Evolutionary conservation across 2,797 vertebrate genomes (phyloP), one percentile per base, ranked within the genome.

Genomic region (Siniperca undulata): DNA sequence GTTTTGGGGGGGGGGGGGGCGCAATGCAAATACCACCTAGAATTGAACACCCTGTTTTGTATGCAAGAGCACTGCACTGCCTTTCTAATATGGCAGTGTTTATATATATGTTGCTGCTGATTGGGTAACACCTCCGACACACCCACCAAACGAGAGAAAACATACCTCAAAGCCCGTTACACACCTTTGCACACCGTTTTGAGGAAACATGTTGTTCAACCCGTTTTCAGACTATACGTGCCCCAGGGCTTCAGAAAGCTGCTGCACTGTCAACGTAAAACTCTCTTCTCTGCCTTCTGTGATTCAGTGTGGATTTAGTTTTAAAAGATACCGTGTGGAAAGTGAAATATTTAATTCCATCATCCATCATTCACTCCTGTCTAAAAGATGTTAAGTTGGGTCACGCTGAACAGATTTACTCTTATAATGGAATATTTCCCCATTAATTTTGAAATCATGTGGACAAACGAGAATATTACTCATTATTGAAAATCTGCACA

Each of bases 361-460:
- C 67, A 40, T 73, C 74, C 36, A 74, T 87, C 17, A 75, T 70
- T 64, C 56, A 66, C 50, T 77, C n/a, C 19, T n/a, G 46, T 53
- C 55, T 44, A 17, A 56, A 75, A 70, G 65, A 68, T 74, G 78
- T 56, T 77, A 42, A 74, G 68, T 83, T 76, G 70, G 76, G 72
- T 81, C 78, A 74, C 1, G 14, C 67, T 87, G 55, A 83, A 85
- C 80, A 75, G 13, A 67, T 85, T 81, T 65, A 56, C 56, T 83
- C 78, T 81, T 14, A 68, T 74, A 78, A 81, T 64, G 74, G 34
- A 89, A 86, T 74, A 84, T 84, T 90, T 88, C 61, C 80, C 70
- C 67, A 78, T 80, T 77, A 58, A 3, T 52, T 89, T 81, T 73
- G 56, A 80, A 91, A 90, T 82, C 74, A 60, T 65, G 53, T 69